phyloP scores from a whole-genome alignment of 2,113 vertebrate genomes.

The Rafetus swinhoei region DNA sequence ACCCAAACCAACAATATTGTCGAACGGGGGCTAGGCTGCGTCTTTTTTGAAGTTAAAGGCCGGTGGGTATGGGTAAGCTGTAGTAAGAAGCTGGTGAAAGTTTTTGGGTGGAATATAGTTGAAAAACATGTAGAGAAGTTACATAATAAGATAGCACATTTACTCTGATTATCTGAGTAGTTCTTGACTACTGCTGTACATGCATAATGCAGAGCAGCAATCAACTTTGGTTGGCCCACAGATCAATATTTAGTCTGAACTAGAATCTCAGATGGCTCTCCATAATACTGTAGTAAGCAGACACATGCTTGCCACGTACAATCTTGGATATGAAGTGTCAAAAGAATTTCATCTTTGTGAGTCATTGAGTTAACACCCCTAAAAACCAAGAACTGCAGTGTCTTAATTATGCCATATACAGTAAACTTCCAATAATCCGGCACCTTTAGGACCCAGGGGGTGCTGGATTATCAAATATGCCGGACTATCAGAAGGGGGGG shows the following conservation, averaged over 20 bases:
- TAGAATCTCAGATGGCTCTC: not conserved
- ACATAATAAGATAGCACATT: not conserved
- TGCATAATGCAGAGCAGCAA: not conserved
- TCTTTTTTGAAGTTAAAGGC: not conserved
- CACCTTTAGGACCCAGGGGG: too few relatives aligned
- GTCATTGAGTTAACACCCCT: not conserved
- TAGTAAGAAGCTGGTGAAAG: not conserved
- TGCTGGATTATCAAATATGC: too few relatives aligned
- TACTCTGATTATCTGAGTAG: not conserved
- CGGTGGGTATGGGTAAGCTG: not conserved
- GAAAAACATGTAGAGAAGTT: not conserved
- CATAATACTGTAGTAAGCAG: not conserved
- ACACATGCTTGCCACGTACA: not conserved
- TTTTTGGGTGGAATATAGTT: not conserved
- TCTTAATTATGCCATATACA: not conserved
- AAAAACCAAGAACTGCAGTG: not conserved
- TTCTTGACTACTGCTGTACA: not conserved
- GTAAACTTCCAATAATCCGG: too few relatives aligned
- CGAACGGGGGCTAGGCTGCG: too few relatives aligned
- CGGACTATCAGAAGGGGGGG: too few relatives aligned
- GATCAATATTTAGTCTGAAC: not conserved
- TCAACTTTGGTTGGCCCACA: not conserved
- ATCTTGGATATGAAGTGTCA: not conserved
- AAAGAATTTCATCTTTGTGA: not conserved
- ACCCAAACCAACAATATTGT: too few relatives aligned